Base-by-base conservation (phyloP, 2,888 invertebrate genomes). In the Amphimallon solstitiale region DNA sequence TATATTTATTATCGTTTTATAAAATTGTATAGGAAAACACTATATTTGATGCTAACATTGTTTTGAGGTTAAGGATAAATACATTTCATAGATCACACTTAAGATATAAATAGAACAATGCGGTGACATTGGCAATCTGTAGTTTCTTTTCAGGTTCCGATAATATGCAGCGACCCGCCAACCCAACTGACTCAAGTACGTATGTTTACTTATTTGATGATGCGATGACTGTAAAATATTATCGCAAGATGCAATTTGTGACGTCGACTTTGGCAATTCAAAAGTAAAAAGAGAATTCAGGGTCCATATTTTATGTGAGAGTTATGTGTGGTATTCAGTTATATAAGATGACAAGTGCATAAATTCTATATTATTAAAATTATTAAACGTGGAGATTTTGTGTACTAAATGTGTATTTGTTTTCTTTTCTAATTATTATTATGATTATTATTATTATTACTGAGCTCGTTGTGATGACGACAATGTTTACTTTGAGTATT, bases 151-250 rank as follows among this genome's bases (percentile, higher is more conserved):
- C 73, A 74, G 73, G 70, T 75, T 56, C 63, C 61, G 52, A 67
- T 29, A 29, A 63, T 23, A 23, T 37, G 46, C 48, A 60, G 37
- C 45, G 40, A 49, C 64, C 49, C 59, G 46, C 49, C 56, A 52
- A 70, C 70, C 71, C 69, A 68, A 63, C 64, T 68, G 67, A 71
- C 71, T 74, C 78, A 79, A 76, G 79, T 78, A 79, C 75, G 79
- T 80, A 80, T 78, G 66, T 69, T 69, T 65, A 74, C 48, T 52
- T 46, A 63, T 37, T 48, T 52, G 65, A 48, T 52, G 46, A 56
- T 59, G 62, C 64, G 67, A 67, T 70, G 70, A 71, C 70, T 69
- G 80, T 81, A 80, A 80, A 80, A 79, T 81, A 80, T 80, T 81
- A 80, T 79, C 79, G 80, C 81, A 80, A 77, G 34, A 43, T 59